Evolutionary conservation across 1,140 invertebrate genomes (phyloP).

Genomic region (Plutomurus gul): DNA sequence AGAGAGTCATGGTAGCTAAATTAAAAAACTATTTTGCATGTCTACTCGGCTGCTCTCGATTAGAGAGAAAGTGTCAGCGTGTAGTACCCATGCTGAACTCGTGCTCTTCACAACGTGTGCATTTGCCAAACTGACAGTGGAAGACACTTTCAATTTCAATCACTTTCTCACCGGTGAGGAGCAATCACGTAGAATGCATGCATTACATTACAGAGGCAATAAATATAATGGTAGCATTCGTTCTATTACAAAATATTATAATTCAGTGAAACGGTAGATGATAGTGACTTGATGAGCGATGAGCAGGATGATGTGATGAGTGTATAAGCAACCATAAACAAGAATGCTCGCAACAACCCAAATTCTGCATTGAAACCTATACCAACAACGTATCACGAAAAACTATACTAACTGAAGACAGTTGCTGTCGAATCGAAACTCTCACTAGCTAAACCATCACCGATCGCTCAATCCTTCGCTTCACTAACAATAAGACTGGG

Average conservation of each 20-base stretch:
- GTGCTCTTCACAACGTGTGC: neutral
- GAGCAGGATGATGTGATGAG: constrained; percentile 2
- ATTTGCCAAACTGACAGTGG: neutral
- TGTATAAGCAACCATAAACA: neutral
- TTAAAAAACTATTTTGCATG: too few relatives aligned
- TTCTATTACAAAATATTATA: neutral
- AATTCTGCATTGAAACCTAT: neutral
- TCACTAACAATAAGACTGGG: too few relatives aligned
- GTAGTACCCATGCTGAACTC: neutral
- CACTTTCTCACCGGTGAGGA: neutral
- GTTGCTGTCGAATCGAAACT: neutral
- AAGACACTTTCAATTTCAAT: constrained; percentile 1
- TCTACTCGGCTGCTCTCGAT: too few relatives aligned
- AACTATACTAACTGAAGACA: neutral
- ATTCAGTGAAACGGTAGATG: neutral
- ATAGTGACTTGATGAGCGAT: neutral
- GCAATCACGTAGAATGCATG: neutral
- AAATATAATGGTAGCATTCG: neutral
- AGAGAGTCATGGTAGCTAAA: too few relatives aligned
- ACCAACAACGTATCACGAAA: neutral
- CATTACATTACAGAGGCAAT: neutral
- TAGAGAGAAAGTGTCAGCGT: constrained; percentile 20
- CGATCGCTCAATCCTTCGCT: constrained; percentile 12
- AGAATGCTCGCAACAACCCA: neutral
- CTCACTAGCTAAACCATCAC: constrained; percentile 4